phyloP scores from a whole-genome alignment of 2,113 vertebrate genomes.

The Pteronura brasiliensis region DNA sequence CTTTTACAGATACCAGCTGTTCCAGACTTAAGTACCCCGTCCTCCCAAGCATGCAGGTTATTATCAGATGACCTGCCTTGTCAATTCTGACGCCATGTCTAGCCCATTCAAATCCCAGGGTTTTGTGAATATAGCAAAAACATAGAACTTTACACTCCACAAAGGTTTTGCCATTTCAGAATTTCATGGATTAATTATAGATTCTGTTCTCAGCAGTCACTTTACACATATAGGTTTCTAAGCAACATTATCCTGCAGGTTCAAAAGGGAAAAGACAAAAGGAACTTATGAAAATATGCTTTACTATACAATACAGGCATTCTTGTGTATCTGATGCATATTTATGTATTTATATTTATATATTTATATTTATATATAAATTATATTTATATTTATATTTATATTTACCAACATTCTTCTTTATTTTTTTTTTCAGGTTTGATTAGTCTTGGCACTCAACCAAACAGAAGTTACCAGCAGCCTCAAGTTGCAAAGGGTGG shows the following conservation, averaged over 20 bases:
- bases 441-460: not conserved
- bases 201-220: not conserved
- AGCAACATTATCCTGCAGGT: not conserved
- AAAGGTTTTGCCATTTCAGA: not conserved
- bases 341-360: no score
- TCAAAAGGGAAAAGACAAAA: not conserved
- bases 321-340: not conserved
- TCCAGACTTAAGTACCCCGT: not conserved
- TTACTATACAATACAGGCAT: not conserved
- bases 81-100: not conserved
- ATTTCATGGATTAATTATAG: not conserved
- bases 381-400: no score
- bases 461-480: not conserved
- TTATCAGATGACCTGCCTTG: not conserved
- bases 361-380: no score
- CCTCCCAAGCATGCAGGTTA: not conserved
- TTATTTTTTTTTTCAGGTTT: not conserved
- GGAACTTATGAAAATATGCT: not conserved
- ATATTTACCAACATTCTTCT: not conserved
- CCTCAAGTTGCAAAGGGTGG: not conserved
- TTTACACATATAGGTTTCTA: not conserved
- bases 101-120: not conserved
- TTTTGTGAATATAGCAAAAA: not conserved
- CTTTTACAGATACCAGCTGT: not conserved
- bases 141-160: not conserved